Conservation (phyloP, 92 coral and sea anemone species). For the Zoanthus solanderi region DNA sequence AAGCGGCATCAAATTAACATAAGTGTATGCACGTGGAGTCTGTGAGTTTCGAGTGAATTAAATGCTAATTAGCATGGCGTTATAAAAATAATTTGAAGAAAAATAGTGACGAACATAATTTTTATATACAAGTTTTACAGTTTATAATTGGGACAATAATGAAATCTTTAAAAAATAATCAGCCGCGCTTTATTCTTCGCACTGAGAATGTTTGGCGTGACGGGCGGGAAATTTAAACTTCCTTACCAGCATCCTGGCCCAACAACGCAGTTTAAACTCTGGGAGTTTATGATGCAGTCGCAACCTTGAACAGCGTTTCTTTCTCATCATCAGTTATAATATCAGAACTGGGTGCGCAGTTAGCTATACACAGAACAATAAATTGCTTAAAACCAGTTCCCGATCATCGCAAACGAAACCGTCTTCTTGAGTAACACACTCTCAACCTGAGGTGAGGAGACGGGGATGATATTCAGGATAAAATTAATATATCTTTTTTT, state of each 20-base stretch:
- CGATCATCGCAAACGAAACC: too few relatives aligned
- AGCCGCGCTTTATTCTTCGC: slow-evolving; percentile 11
- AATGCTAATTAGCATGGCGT: slow-evolving; percentile 30
- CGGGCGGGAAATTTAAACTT: background rate
- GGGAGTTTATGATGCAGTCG: slow-evolving; percentile 22
- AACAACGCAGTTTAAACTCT: slow-evolving; percentile 41
- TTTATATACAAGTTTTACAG: background rate
- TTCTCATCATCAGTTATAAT: background rate
- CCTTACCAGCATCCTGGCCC: slow-evolving; percentile 63
- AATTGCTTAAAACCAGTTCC: too few relatives aligned
- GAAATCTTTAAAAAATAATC: background rate
- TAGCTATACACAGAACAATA: too few relatives aligned
- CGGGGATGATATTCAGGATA: slow-evolving; percentile 3
- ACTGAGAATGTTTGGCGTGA: slow-evolving; percentile 11
- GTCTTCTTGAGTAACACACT: too few relatives aligned
- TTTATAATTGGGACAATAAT: too few relatives aligned
- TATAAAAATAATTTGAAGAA: too few relatives aligned
- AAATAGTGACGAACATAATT: background rate
- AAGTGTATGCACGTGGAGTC: slow-evolving; percentile 39
- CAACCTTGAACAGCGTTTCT: slow-evolving; percentile 12
- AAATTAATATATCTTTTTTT: slow-evolving; percentile 31
- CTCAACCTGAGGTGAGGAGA: background rate
- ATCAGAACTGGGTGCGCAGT: too few relatives aligned
- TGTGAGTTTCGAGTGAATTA: background rate
- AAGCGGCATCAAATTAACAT: slow-evolving; percentile 25